Conservation (phyloP, 2,113 vertebrate species). For the Motacilla alba region DNA sequence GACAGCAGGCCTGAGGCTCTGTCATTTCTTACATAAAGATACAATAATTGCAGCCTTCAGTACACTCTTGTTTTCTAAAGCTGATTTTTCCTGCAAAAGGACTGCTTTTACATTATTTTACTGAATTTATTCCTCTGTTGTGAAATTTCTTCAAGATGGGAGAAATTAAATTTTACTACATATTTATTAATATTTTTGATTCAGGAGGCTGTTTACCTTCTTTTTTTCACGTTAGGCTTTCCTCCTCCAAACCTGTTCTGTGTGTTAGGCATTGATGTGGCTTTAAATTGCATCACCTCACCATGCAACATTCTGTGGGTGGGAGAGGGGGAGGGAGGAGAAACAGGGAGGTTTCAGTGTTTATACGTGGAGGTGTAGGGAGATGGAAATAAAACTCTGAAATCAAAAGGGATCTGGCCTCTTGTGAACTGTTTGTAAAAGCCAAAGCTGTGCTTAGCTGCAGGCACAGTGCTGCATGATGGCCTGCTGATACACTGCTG, state of each 20-base stretch:
- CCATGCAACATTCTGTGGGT: background rate
- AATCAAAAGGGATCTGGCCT: conserved; percentile 48
- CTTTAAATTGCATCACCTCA: conserved; percentile 19
- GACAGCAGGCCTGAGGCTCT: background rate
- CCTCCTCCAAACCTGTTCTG: background rate
- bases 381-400: conserved; percentile 54
- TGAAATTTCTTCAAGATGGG: conserved; percentile 9
- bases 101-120: conserved; percentile 24
- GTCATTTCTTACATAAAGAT: background rate
- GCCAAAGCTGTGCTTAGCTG: background rate
- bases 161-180: background rate
- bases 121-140: conserved; percentile 23
- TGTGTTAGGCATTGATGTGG: conserved; percentile 16
- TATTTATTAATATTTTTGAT: conserved; percentile 44
- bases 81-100: conserved; percentile 30
- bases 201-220: background rate
- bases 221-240: background rate
- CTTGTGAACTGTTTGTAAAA: conserved; percentile 39
- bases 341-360: background rate
- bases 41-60: background rate
- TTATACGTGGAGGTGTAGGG: conserved; percentile 37
- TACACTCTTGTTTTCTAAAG: conserved; percentile 12
- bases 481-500: background rate
- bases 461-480: background rate
- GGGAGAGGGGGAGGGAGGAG: background rate